phyloP scores from a whole-genome alignment of 35 echinoderm and acorn worm genomes.

The Patiria miniata region DNA sequence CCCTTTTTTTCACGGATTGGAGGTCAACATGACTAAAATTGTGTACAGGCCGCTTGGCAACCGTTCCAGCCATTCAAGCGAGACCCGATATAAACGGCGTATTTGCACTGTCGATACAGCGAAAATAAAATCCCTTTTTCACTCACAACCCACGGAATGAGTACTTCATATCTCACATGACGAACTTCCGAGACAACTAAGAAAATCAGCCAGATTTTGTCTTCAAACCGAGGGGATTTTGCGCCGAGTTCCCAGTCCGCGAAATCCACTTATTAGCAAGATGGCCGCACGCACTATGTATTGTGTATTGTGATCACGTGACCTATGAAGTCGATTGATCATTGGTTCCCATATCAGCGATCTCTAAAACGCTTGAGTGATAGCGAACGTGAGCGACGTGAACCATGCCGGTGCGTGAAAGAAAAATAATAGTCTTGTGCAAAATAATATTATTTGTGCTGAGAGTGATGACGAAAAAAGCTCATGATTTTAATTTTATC shows the following conservation, averaged over 20 bases:
- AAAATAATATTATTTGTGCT: too few relatives aligned
- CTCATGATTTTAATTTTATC: too few relatives aligned
- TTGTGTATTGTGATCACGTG: constrained; percentile 43
- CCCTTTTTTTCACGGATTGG: constrained; percentile 56
- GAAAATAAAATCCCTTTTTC: not conserved
- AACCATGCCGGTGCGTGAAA: too few relatives aligned
- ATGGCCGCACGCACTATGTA: not conserved
- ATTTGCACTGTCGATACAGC: not conserved
- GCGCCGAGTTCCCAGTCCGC: not conserved
- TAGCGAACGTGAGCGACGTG: too few relatives aligned
- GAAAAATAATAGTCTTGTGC: too few relatives aligned
- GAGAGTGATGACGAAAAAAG: too few relatives aligned
- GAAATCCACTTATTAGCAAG: not conserved
- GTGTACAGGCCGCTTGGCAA: constrained; percentile 90
- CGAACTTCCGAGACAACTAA: not conserved
- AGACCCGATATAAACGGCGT: constrained; percentile 7
- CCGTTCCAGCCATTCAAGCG: constrained; percentile 91
- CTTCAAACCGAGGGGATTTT: not conserved
- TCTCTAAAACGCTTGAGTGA: too few relatives aligned
- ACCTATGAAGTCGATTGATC: not conserved
- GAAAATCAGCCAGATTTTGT: not conserved
- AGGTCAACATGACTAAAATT: constrained; percentile 67
- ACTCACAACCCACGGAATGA: not conserved
- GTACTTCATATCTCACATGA: constrained; percentile 2
- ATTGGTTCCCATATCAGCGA: not conserved